Conservation (phyloP, 1,140 invertebrate species). For the Camponotus pennsylvanicus region DNA sequence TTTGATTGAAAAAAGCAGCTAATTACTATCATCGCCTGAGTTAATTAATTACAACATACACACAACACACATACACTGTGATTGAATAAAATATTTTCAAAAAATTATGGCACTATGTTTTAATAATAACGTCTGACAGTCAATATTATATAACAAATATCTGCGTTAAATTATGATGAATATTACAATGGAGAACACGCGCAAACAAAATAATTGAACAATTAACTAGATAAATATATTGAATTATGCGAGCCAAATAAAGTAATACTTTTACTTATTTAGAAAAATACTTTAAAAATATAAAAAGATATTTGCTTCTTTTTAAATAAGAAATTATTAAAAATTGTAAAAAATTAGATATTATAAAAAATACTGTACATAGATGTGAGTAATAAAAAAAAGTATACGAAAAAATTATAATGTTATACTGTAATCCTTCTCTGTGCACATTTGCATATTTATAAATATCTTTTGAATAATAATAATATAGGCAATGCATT, state of each 20-base stretch:
- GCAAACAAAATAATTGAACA: constrained; percentile 21
- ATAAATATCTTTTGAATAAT: not conserved
- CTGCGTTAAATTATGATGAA: constrained; percentile 10
- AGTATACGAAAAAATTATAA: not conserved
- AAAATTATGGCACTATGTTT: no score
- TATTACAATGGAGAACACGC: constrained; percentile 5
- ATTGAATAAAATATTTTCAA: no score
- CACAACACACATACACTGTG: no score
- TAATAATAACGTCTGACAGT: not conserved
- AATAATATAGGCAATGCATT: no score
- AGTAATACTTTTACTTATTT: constrained; percentile 7
- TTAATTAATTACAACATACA: constrained; percentile 8
- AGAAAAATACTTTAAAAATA: not conserved
- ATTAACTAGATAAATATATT: constrained; percentile 23
- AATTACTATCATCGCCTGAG: not conserved
- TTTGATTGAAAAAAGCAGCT: not conserved
- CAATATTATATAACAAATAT: constrained; percentile 16
- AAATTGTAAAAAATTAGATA: no score
- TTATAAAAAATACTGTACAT: not conserved
- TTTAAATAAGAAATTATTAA: not conserved
- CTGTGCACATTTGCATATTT: not conserved
- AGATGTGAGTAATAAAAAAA: not conserved
- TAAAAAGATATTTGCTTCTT: not conserved
- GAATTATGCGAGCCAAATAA: not conserved
- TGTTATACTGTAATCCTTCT: not conserved